Evolutionary conservation across 2,888 invertebrate genomes (phyloP).

Genomic region (Euzophera pinguis): DNA sequence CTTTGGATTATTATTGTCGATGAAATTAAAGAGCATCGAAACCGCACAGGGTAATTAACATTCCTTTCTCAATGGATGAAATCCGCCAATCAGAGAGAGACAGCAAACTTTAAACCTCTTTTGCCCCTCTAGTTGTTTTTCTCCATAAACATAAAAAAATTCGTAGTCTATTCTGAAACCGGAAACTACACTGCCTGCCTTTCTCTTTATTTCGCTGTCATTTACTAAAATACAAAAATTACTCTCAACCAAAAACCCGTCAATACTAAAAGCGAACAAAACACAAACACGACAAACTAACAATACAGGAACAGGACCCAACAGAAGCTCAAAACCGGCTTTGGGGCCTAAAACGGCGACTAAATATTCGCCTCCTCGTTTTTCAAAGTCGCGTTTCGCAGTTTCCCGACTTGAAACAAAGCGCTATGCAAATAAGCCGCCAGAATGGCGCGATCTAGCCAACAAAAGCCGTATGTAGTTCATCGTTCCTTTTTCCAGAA

Average conservation of each 20-base stretch:
- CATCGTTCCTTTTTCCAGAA: neutral
- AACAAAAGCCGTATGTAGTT: conserved; percentile 7
- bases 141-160: too few relatives aligned
- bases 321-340: neutral
- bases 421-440: conserved; percentile 8
- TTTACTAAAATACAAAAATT: too few relatives aligned
- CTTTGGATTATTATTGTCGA: too few relatives aligned
- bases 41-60: too few relatives aligned
- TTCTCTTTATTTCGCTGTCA: too few relatives aligned
- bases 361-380: conserved; percentile 2
- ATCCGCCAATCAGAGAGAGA: too few relatives aligned
- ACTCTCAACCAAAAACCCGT: neutral
- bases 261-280: neutral
- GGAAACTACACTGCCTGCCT: too few relatives aligned
- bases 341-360: conserved; percentile 2
- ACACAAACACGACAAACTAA: neutral
- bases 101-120: too few relatives aligned
- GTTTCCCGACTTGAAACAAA: conserved; percentile 5
- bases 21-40: too few relatives aligned
- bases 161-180: too few relatives aligned
- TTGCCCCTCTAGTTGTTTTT: too few relatives aligned
- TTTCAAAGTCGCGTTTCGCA: neutral
- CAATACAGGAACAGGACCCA: neutral
- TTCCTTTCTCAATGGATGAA: too few relatives aligned
- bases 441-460: neutral